These are phyloP conservation scores for Haliaeetus leucogaster DNA, from an alignment of 2,113 vertebrate genomes.

Conservation along the genomic window DNA sequence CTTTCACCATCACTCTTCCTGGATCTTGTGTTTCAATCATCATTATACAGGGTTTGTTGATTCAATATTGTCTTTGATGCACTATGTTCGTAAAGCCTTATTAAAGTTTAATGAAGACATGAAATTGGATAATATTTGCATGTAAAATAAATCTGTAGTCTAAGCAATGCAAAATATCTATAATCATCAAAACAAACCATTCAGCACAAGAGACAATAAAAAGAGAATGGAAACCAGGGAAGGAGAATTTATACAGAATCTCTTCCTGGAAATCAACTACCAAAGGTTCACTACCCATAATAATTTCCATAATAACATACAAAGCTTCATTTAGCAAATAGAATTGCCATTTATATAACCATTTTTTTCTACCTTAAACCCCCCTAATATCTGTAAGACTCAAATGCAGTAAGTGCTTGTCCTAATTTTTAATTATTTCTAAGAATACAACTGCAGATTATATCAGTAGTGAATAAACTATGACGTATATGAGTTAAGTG, in stretches of 20 bases:
- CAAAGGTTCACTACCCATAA: neutral
- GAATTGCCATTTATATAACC: neutral
- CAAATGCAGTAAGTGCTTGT: neutral
- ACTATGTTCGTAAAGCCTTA: constrained; percentile 13
- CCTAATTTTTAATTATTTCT: neutral
- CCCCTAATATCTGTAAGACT: neutral
- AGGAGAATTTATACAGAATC: neutral
- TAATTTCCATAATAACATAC: neutral
- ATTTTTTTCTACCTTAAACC: neutral
- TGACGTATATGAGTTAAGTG: neutral
- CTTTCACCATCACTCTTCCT: neutral
- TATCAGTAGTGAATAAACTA: neutral
- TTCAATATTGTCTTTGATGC: constrained; percentile 48
- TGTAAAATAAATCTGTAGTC: constrained; percentile 57
- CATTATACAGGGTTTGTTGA: constrained; percentile 47
- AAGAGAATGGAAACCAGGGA: neutral
- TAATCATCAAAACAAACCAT: constrained; percentile 63
- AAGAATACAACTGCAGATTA: neutral
- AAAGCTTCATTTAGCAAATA: neutral
- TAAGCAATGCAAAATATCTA: constrained; percentile 44
- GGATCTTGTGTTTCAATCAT: constrained; percentile 42
- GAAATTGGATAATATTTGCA: constrained; percentile 52
- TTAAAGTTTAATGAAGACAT: constrained; percentile 63
- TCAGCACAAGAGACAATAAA: constrained; percentile 5
- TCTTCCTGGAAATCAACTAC: neutral